Conservation (phyloP, 2,113 vertebrate genomes). For the Sus scrofa region DNA sequence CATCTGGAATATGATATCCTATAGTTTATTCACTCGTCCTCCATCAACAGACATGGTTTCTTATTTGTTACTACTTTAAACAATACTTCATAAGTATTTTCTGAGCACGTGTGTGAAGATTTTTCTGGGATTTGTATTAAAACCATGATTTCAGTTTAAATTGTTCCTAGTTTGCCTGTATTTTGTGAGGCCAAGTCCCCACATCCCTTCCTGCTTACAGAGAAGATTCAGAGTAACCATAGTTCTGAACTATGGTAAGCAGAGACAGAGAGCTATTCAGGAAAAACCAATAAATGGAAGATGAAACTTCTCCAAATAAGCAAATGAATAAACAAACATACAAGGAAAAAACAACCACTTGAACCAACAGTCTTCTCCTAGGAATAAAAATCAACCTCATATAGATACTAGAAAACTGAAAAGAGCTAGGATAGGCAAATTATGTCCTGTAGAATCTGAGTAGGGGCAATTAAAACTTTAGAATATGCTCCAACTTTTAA, state of each 20-base stretch:
- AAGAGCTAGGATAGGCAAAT: background rate
- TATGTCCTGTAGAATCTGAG: background rate
- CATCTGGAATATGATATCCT: no score
- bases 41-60: background rate
- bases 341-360: background rate
- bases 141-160: background rate
- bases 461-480: background rate
- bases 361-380: background rate
- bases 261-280: background rate
- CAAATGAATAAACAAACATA: background rate
- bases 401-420: background rate
- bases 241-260: background rate
- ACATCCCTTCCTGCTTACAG: background rate
- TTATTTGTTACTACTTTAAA: constrained; percentile 25
- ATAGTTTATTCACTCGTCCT: background rate
- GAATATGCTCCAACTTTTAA: constrained; percentile 46
- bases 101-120: background rate
- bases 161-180: background rate
- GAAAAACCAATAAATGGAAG: background rate
- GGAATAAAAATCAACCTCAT: constrained; percentile 15
- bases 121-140: constrained; percentile 10
- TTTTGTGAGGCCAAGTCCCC: background rate
- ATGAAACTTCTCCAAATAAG: background rate
- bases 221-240: background rate
- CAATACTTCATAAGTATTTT: constrained; percentile 25